phyloP scores from a whole-genome alignment of 2,113 vertebrate species.

The Etheostoma cragini region DNA sequence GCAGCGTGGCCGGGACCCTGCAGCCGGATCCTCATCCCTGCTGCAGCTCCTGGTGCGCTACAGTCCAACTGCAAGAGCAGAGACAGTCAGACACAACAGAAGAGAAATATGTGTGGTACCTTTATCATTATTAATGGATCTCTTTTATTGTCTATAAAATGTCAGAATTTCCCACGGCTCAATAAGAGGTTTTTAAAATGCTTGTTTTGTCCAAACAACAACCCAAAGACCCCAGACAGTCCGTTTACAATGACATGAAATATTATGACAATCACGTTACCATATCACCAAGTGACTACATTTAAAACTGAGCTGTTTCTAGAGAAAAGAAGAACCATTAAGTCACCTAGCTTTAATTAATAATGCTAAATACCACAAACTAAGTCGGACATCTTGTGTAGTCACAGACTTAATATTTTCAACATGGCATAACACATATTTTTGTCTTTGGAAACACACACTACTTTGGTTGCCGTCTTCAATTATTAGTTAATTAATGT shows the following conservation, averaged over 20 bases:
- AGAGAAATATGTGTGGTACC: background rate
- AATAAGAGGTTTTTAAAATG: background rate
- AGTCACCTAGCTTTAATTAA: background rate
- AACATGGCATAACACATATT: background rate
- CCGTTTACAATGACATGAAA: background rate
- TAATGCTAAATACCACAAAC: background rate
- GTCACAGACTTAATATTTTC: background rate
- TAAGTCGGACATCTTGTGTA: background rate
- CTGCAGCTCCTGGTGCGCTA: slow-evolving; percentile 33
- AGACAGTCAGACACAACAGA: background rate
- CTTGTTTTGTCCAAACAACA: background rate
- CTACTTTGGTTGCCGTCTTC: background rate
- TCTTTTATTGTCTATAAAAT: background rate
- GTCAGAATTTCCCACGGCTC: background rate
- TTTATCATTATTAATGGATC: background rate
- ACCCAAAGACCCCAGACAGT: background rate
- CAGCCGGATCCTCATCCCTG: slow-evolving; percentile 97
- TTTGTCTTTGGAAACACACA: background rate
- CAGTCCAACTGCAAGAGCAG: slow-evolving; percentile 37
- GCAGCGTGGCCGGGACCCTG: slow-evolving; percentile 93
- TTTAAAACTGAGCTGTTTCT: background rate
- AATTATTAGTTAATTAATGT: background rate
- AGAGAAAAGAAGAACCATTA: background rate
- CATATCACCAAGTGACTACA: background rate
- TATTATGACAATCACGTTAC: background rate